These are phyloP conservation scores for Rhagoletis pomonella DNA, from an alignment of 1,140 invertebrate species.

Conservation along the genomic window DNA sequence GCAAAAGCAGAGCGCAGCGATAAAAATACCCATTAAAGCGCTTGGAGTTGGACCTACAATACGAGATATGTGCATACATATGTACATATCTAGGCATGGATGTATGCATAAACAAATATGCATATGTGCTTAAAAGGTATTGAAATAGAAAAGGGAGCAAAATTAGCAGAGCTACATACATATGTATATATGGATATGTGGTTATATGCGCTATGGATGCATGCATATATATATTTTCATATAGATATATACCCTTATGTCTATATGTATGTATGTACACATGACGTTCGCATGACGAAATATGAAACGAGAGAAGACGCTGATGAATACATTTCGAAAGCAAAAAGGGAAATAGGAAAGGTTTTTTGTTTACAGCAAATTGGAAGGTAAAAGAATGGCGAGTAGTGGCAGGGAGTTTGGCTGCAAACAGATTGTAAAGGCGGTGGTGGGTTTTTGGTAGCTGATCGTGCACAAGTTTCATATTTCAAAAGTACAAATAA, in stretches of 20 bases:
- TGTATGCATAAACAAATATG: too few species aligned
- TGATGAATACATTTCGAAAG: slow-evolving; percentile 33
- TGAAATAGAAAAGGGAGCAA: not conserved
- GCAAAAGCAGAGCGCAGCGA: slow-evolving; percentile 15
- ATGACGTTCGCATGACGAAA: not conserved
- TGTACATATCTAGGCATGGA: not conserved
- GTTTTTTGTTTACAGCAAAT: slow-evolving; percentile 6
- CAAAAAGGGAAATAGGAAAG: not conserved
- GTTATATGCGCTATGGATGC: not conserved
- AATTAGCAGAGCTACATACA: not conserved
- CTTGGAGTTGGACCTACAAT: not conserved
- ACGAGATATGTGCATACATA: not conserved
- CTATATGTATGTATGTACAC: not conserved
- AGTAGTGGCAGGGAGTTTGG: not conserved
- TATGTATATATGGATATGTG: not conserved
- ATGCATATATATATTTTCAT: not conserved
- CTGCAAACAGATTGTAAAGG: not conserved
- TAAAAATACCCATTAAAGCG: slow-evolving; percentile 34
- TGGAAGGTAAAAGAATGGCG: not conserved
- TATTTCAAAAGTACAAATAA: slow-evolving; percentile 6
- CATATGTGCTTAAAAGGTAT: not conserved
- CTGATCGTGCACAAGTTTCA: slow-evolving; percentile 48
- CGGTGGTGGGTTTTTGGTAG: slow-evolving; percentile 43
- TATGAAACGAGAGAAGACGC: slow-evolving; percentile 6
- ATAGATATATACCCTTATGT: not conserved